Evolutionary conservation across 2,113 vertebrate genomes (phyloP), one percentile per base, ranked within the genome.

Genomic region (Elaphurus davidianus): DNA sequence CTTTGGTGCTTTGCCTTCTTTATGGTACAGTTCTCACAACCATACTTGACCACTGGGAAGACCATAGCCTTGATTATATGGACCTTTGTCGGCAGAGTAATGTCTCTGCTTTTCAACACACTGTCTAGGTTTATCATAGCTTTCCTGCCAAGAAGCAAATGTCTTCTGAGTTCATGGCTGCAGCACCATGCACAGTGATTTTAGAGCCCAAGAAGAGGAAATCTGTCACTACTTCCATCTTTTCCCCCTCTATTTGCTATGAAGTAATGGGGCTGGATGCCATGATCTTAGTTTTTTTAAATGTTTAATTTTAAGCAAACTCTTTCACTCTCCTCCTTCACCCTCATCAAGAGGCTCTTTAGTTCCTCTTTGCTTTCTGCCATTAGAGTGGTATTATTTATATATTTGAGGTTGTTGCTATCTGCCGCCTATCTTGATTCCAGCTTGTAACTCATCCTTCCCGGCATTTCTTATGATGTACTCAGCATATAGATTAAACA

Each of bases 381-480:
- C 19, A 71, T 71, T 71, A 71, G 62, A 67, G 16, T 67, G 64
- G 64, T 71, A 36, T 71, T 71, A 71, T 36, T 71, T 71, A 3
- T 71, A 21, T 71, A 71, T 71, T 71, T 71, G n/a, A 36, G 64
- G 2, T 71, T 36, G n/a, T 71, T 23, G n/a, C n/a, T 71, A 5
- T 71, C n/a, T 71, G 17, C 19, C 1, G 0, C 17, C n/a, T 71
- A 71, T 36, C n/a, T 71, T 71, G n/a, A 71, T 71, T 71, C 19
- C 64, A 36, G n/a, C n/a, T 23, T 36, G n/a, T 71, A 71, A 36
- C 17, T 71, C n/a, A 71, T 71, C 17, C 64, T 36, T 71, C 9
- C n/a, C 0, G 0, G n/a, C 9, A 36, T 71, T 71, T 71, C 64
- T 71, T 21, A 36, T 71, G 9, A 11, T 71, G 1, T 36, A 11